Evolutionary conservation across 2,113 vertebrate species (phyloP), one percentile per base, ranked within the genome.

Genomic region (Cyanoramphus novaezelandiae): DNA sequence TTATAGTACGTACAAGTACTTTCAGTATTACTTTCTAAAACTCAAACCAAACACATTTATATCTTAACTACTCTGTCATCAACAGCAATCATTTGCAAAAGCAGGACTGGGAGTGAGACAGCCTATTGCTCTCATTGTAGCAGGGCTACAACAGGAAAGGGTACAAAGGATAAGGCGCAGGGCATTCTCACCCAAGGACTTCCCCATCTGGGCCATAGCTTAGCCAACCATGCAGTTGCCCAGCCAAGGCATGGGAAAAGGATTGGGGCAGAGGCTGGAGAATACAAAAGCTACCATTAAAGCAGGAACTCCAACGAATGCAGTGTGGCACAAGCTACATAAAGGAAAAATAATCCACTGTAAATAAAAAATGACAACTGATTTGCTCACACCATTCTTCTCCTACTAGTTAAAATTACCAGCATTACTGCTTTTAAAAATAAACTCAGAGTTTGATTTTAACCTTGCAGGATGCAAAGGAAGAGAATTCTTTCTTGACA

Each of bases 291-390:
- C 69, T 69, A 46, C 43, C 31, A 50, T 33, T 46, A 24, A 28
- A 50, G 5, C 2, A 20, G 12, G 31, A 49, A 53, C 5, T 2
- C 37, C 14, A 59, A 69, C 33, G 29, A 91, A 83, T 6, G 23
- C 33, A 77, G 41, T 3, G 9, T 7, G 8, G 35, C 27, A 60
- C 0, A 0, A 91, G 23, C 64, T 5, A 69, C 2, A 9, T 3
- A 59, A 37, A 31, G 17, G 60, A 82, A 75, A 52, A 83, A 79
- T 24, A 69, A 87, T 21, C 31, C 19, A 39, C n/a, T 69, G 7
- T 6, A 89, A 77, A 11, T 68, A 64, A 12, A 62, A 74, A n/a
- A 35, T 71, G 31, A 84, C 15, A 64, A 53, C 27, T 47, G 27
- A 78, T 69, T 43, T 35, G 8, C 50, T 41, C 17, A 49, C 17